These are phyloP conservation scores for Apodemus speciosus DNA, from an alignment of 2,113 vertebrate species.

Conservation along the genomic window DNA sequence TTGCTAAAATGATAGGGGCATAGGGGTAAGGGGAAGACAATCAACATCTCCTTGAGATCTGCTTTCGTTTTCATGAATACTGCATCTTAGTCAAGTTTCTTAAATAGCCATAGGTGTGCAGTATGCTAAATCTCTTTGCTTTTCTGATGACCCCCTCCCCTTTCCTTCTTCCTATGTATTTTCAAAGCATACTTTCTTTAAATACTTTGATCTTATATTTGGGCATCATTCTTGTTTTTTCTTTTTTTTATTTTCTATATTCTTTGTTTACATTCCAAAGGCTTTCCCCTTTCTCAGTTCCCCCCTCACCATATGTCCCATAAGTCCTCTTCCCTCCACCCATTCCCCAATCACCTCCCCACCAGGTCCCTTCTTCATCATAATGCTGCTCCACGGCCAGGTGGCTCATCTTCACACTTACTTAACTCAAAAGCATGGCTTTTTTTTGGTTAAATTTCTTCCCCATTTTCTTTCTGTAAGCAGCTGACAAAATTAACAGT, in stretches of 20 bases:
- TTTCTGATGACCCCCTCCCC: fast-evolving
- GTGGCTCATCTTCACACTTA: no score
- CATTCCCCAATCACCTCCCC: no score
- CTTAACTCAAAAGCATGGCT: neutral
- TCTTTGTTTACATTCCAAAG: no score
- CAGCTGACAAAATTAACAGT: neutral
- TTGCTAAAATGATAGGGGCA: neutral
- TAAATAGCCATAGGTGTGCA: neutral
- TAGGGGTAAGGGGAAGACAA: fast-evolving
- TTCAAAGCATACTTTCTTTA: neutral
- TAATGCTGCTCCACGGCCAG: neutral
- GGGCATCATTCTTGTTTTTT: neutral
- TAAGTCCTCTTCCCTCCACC: no score
- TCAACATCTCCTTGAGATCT: neutral
- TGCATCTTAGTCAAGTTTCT: neutral
- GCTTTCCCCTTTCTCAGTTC: no score
- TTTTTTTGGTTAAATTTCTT: neutral
- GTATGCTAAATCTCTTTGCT: neutral
- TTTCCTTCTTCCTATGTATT: neutral
- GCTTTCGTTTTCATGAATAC: neutral
- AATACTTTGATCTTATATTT: neutral
- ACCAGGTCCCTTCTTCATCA: no score
- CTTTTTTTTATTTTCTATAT: no score
- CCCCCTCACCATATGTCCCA: no score
- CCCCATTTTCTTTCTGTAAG: neutral